phyloP scores from a whole-genome alignment of 2,888 invertebrate species.

The Chrysotoxum bicinctum region DNA sequence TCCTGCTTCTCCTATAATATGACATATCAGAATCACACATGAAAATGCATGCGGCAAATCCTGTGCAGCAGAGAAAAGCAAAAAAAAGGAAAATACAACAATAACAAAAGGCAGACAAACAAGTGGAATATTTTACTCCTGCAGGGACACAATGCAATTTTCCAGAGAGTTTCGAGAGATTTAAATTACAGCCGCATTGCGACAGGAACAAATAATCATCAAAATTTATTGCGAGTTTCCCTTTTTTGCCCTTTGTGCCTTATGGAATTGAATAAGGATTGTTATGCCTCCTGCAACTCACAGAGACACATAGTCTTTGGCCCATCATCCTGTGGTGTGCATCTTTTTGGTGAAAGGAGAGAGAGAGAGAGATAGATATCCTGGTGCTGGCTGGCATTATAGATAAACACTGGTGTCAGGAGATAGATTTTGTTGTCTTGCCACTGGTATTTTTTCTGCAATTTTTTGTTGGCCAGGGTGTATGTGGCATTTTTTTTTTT shows the following conservation, averaged over 20 bases:
- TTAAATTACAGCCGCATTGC: conserved; percentile 75
- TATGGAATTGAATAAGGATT: conserved; percentile 58
- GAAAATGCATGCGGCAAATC: conserved; percentile 62
- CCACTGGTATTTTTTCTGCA: neutral
- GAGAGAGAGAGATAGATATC: too few species aligned
- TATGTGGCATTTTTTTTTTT: conserved; percentile 30
- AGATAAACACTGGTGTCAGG: conserved; percentile 30
- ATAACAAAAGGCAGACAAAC: conserved; percentile 49
- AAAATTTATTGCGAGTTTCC: conserved; percentile 68
- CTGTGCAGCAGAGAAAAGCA: conserved; percentile 5
- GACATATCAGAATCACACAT: conserved; percentile 22
- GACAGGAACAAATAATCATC: conserved; percentile 74
- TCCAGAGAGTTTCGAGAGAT: conserved; percentile 63
- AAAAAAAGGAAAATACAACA: conserved; percentile 25
- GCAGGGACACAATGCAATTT: conserved; percentile 62
- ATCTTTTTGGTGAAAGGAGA: conserved; percentile 10
- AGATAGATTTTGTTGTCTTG: conserved; percentile 22
- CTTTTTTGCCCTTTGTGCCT: conserved; percentile 39
- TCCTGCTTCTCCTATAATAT: neutral
- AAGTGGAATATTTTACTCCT: conserved; percentile 31
- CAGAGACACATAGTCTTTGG: conserved; percentile 33
- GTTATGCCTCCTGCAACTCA: conserved; percentile 39
- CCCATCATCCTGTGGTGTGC: conserved; percentile 24
- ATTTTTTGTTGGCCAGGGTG: conserved; percentile 35
- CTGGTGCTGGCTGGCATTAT: neutral